Conservation (phyloP, 2,113 vertebrate species). For the Nycticorax nycticorax region DNA sequence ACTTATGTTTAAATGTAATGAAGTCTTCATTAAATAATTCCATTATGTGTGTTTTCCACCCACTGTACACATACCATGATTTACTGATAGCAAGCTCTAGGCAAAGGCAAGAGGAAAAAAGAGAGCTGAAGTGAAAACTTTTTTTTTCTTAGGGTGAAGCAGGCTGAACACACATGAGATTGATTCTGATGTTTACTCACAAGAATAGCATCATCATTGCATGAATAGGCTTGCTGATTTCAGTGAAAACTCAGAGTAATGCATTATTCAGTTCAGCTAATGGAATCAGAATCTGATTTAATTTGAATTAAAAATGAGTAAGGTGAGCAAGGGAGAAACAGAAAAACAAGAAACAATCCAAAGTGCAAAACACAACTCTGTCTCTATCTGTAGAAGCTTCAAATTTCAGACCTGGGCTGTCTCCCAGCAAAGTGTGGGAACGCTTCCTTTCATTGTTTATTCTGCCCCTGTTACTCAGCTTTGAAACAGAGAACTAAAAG, state of each 20-base stretch:
- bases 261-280: conserved; percentile 46
- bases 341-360: not conserved
- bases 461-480: not conserved
- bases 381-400: not conserved
- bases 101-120: not conserved
- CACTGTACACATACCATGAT: not conserved
- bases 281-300: not conserved
- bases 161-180: not conserved
- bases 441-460: not conserved
- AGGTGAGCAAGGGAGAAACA: not conserved
- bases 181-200: conserved; percentile 32
- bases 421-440: not conserved
- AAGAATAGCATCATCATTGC: not conserved
- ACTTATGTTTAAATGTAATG: not conserved
- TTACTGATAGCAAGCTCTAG: not conserved
- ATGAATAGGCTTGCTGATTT: conserved; percentile 17
- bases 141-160: not conserved
- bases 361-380: not conserved
- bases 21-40: conserved; percentile 28
- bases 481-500: not conserved
- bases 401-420: not conserved
- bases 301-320: conserved; percentile 32
- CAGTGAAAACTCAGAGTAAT: not conserved
- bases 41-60: not conserved
- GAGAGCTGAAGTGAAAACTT: not conserved